Conservation (phyloP, 2,113 vertebrate species). For the Onychorhynchus coronatus region DNA sequence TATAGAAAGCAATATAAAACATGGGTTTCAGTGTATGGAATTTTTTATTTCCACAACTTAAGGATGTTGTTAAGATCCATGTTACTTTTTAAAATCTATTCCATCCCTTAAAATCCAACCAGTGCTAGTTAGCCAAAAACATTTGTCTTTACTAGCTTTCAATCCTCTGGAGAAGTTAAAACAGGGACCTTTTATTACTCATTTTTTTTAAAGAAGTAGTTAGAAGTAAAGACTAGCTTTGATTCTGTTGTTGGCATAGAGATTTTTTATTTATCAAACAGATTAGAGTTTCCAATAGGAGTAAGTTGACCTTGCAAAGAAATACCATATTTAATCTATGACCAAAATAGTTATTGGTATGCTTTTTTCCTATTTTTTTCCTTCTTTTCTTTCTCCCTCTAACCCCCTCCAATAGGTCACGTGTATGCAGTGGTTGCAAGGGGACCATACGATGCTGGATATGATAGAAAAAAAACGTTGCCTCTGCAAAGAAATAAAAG, state of each 20-base stretch:
- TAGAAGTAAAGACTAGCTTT: background rate
- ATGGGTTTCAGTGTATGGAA: background rate
- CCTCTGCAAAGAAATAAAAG: conserved; percentile 95
- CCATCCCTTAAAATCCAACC: background rate
- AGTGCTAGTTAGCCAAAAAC: background rate
- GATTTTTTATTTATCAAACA: background rate
- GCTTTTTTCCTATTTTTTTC: background rate
- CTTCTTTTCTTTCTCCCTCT: background rate
- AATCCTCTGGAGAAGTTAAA: background rate
- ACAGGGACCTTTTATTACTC: background rate
- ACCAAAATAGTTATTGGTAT: conserved; percentile 15
- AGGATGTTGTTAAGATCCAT: background rate
- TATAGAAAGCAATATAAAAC: conserved; percentile 22
- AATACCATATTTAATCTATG: background rate
- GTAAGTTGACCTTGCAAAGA: background rate
- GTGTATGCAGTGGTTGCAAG: conserved; percentile 90
- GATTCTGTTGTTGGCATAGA: background rate
- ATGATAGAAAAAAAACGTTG: conserved; percentile 96
- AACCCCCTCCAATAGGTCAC: conserved; percentile 72
- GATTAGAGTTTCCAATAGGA: background rate
- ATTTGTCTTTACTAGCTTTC: background rate
- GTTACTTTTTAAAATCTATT: conserved; percentile 9
- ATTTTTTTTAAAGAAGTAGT: background rate
- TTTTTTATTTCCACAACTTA: conserved; percentile 13
- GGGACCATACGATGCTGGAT: conserved; percentile 95